Conservation (phyloP, 64 coral and sea anemone genomes). For the Pachyseris speciosa region DNA sequence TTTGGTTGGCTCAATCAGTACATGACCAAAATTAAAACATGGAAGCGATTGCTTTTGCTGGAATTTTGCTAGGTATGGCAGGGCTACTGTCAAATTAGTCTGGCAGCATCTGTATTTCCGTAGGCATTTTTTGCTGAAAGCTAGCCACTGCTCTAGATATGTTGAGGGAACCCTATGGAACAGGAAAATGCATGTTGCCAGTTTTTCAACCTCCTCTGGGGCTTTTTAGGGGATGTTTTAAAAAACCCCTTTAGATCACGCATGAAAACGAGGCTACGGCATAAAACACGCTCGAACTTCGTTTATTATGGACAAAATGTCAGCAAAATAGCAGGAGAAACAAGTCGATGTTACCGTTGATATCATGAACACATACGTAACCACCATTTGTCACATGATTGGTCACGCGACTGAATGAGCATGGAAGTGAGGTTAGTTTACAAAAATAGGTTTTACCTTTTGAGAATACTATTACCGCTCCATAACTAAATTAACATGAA, state of each 20-base stretch:
- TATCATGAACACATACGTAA: constrained; percentile 40
- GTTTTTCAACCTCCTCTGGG: constrained; percentile 19
- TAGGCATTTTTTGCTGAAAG: constrained; percentile 56
- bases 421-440: too few species aligned
- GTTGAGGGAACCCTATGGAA: constrained; percentile 57
- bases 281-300: constrained; percentile 45
- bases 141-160: constrained; percentile 62
- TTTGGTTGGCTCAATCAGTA: too few species aligned
- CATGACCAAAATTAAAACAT: too few species aligned
- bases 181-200: constrained; percentile 50
- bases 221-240: constrained; percentile 30
- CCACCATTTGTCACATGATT: neutral
- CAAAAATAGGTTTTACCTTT: constrained; percentile 18
- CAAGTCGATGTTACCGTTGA: constrained; percentile 5
- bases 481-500: too few species aligned
- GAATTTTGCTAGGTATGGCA: too few species aligned
- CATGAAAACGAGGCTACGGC: constrained; percentile 73
- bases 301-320: constrained; percentile 52
- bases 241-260: constrained; percentile 3
- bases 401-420: constrained; percentile 46
- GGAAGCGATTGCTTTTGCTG: too few species aligned
- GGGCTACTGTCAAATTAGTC: too few species aligned
- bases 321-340: constrained; percentile 34
- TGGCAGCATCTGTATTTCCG: constrained; percentile 30
- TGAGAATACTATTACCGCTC: too few species aligned